phyloP scores from a whole-genome alignment of 2,888 invertebrate species.

The Hirtodrosophila histrioides region DNA sequence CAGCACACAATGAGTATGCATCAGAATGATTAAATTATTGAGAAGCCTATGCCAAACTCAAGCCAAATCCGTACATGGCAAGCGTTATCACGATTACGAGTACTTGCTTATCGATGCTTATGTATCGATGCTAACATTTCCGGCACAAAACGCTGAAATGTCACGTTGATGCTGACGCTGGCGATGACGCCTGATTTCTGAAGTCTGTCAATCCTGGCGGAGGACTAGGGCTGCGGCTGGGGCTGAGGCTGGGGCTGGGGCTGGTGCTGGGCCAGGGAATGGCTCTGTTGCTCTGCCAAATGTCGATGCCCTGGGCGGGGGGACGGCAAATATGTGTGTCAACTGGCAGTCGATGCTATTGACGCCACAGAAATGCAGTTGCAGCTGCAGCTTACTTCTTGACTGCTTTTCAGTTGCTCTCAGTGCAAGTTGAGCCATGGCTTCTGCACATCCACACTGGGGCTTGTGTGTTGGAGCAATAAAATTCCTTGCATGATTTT shows the following conservation, averaged over 20 bases:
- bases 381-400: conserved; percentile 19
- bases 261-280: neutral
- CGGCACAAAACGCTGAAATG: conserved; percentile 77
- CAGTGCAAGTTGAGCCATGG: conserved; percentile 37
- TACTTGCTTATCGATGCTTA: conserved; percentile 36
- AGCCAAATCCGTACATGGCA: conserved; percentile 12
- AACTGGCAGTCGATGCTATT: conserved; percentile 69
- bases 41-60: conserved; percentile 19
- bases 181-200: conserved; percentile 38
- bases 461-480: neutral
- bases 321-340: conserved; percentile 70
- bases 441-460: conserved; percentile 11
- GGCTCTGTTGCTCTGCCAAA: conserved; percentile 19
- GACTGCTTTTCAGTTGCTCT: conserved; percentile 20
- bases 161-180: conserved; percentile 60
- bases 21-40: conserved; percentile 54
- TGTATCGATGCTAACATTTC: conserved; percentile 78
- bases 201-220: conserved; percentile 45
- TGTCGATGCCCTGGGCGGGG: conserved; percentile 47
- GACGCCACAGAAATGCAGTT: conserved; percentile 66
- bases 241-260: neutral
- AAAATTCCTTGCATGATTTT: conserved; percentile 76
- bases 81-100: conserved; percentile 10
- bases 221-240: too few species aligned
- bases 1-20: conserved; percentile 41